Percentiles rank a stretch among this genome's conserved stretches.
Conservation (phyloP, 1,140 invertebrate species). For the Trissolcus basalis region DNA sequence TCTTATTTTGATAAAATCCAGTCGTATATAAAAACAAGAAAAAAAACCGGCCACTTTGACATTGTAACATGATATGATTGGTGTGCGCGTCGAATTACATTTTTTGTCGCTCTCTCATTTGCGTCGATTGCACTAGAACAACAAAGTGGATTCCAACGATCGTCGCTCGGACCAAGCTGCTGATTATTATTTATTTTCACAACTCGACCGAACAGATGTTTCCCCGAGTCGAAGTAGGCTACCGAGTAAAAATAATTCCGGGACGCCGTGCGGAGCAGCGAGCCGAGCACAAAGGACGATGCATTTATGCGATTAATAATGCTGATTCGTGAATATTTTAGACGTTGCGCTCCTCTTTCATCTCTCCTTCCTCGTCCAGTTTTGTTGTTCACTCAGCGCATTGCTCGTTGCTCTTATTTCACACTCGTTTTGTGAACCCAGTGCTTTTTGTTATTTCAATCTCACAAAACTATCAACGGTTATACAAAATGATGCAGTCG, state of each 20-base stretch:
- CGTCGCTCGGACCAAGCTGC: not conserved
- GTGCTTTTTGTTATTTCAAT: conserved; percentile 2
- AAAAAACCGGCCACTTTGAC: no score
- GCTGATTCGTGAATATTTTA: conserved; percentile 43
- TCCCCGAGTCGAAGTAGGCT: conserved; percentile 17
- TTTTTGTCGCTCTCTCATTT: not conserved
- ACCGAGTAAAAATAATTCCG: conserved; percentile 23
- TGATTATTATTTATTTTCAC: conserved; percentile 22
- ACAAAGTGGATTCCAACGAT: not conserved
- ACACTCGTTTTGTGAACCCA: conserved; percentile 10
- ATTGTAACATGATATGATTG: no score
- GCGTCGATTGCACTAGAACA: not conserved
- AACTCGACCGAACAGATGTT: conserved; percentile 22
- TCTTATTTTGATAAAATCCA: no score
- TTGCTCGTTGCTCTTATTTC: conserved; percentile 31
- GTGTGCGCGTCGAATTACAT: not conserved
- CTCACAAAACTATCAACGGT: conserved; percentile 2
- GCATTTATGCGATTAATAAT: conserved; percentile 41
- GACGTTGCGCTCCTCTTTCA: conserved; percentile 31
- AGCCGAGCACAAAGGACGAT: conserved; percentile 14
- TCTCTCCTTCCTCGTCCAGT: conserved; percentile 21
- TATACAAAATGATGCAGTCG: not conserved
- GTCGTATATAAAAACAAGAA: no score
- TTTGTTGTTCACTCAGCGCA: conserved; percentile 31
- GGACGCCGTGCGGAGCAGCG: not conserved